Base-by-base conservation (phyloP, 2,113 vertebrate species). In the Nipponia nippon region DNA sequence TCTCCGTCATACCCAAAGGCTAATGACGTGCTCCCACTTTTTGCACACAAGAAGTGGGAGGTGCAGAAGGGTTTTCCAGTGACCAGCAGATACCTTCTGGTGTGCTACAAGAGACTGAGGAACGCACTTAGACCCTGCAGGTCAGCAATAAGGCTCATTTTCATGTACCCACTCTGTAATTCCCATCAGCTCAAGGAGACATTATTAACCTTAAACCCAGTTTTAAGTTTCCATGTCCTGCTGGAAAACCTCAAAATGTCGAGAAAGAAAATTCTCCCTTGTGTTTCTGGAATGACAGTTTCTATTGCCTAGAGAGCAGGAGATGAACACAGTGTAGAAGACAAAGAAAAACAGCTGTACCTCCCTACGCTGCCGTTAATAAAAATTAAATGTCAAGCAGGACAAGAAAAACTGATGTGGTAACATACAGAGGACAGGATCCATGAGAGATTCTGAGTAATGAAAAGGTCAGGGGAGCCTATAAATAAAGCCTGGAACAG, bases 401-500 rank as follows among this genome's bases (percentile, higher is more conserved):
- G 83, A 95, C 90, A 83, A 95, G 92, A 70, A 85, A 90, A 95
- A 83, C 84, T 79, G 95, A 90, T 91, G 89, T 79, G 92, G 66
- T 63, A 95, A 62, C 93, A 95, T 23, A 70, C 30, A 90, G 87
- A 84, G 85, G 86, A 95, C 79, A 72, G 78, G 94, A 96, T 95
- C 82, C 85, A 73, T 36, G 87, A 95, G 84, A 96, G 59, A 27
- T 73, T 90, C 40, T 22, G 70, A 50, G 90, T 42, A 93, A 84
- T 88, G 92, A 90, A 96, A 97, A 97, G 95, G 97, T 97, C 94
- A 96, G 56, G 63, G 56, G 58, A 96, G 83, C 63, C 89, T 90
- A 92, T 90, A 89, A 95, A 96, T 94, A 93, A 97, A 96, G 75
- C 82, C 76, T 55, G 79, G 59, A 58, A 67, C 20, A 23, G 53